A percentile compares a stretch with the other conserved stretches of the same genome.
These are phyloP conservation scores for Drosophila longiperda DNA, from an alignment of 2,888 invertebrate species.

Conservation along the genomic window DNA sequence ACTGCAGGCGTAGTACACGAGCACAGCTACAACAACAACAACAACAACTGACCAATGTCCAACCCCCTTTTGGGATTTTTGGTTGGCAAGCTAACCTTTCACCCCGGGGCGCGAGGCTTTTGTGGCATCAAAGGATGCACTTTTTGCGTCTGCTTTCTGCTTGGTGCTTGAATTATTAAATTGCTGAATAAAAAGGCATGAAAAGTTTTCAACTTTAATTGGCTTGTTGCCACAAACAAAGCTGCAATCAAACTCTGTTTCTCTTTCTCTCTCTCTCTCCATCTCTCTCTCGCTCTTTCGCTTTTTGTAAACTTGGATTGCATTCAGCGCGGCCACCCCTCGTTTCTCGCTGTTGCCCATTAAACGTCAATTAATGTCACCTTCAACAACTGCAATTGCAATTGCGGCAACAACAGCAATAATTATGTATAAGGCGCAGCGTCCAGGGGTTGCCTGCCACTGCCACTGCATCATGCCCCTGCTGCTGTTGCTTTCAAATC, in stretches of 20 bases:
- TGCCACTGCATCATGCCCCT: neutral
- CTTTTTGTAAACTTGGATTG: neutral
- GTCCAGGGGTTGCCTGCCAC: too few species aligned
- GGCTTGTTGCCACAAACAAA: slow-evolving; percentile 35
- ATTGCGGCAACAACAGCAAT: slow-evolving; percentile 27
- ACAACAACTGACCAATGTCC: slow-evolving; percentile 33
- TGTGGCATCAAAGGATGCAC: slow-evolving; percentile 50
- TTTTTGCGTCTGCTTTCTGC: slow-evolving; percentile 43
- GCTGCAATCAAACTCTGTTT: slow-evolving; percentile 5
- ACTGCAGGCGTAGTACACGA: slow-evolving; percentile 20
- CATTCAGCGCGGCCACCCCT: slow-evolving; percentile 30
- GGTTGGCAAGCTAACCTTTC: slow-evolving; percentile 43
- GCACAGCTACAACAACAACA: neutral
- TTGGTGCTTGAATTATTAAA: slow-evolving; percentile 41
- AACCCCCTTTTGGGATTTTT: slow-evolving; percentile 28
- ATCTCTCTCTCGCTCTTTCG: neutral
- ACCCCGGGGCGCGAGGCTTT: slow-evolving; percentile 33
- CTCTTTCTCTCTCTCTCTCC: neutral
- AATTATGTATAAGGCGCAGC: slow-evolving; percentile 4
- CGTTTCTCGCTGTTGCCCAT: slow-evolving; percentile 37
- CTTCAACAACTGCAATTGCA: slow-evolving; percentile 77
- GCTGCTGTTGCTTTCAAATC: neutral
- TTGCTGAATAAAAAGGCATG: slow-evolving; percentile 52
- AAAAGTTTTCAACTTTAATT: slow-evolving; percentile 54
- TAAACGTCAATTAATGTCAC: slow-evolving; percentile 79